Evolutionary conservation across 2,888 invertebrate species (phyloP).

Genomic region (Sisyra terminalis): DNA sequence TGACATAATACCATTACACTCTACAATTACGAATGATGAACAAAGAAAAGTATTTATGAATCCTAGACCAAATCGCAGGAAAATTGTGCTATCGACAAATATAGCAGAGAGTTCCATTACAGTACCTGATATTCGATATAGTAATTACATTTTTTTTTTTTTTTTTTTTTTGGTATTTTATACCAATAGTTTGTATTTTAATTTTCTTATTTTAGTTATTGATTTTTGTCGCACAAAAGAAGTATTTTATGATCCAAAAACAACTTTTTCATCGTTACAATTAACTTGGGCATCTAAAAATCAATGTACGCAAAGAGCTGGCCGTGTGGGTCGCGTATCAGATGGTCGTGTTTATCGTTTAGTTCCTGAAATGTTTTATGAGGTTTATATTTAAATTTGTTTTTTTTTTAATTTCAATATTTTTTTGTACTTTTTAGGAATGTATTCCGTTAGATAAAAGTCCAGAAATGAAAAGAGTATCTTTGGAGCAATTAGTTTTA

Average conservation of each 20-base stretch:
- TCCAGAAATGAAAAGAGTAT: conserved; percentile 68
- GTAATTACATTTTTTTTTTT: conserved; percentile 23
- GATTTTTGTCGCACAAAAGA: conserved; percentile 88
- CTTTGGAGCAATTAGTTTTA: conserved; percentile 64
- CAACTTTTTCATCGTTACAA: conserved; percentile 64
- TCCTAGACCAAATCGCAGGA: conserved; percentile 47
- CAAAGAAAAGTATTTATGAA: conserved; percentile 41
- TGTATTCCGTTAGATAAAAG: conserved; percentile 34
- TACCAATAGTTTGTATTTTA: neutral
- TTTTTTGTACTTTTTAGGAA: conserved; percentile 23
- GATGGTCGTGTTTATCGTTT: conserved; percentile 76
- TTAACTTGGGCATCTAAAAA: conserved; percentile 79
- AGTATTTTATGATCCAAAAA: conserved; percentile 52
- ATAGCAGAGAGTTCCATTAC: conserved; percentile 89
- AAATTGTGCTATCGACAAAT: conserved; percentile 79
- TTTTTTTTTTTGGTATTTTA: neutral
- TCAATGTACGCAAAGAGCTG: conserved; percentile 78
- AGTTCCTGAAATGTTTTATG: conserved; percentile 48
- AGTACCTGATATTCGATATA: conserved; percentile 72
- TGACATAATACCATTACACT: conserved; percentile 35
- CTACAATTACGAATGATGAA: conserved; percentile 48
- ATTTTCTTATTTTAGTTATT: conserved; percentile 44
- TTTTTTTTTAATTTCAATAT: no score
- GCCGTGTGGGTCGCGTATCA: conserved; percentile 77
- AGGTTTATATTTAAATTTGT: conserved; percentile 24